phyloP scores from a whole-genome alignment of 2,113 vertebrate genomes.

The Perca fluviatilis region DNA sequence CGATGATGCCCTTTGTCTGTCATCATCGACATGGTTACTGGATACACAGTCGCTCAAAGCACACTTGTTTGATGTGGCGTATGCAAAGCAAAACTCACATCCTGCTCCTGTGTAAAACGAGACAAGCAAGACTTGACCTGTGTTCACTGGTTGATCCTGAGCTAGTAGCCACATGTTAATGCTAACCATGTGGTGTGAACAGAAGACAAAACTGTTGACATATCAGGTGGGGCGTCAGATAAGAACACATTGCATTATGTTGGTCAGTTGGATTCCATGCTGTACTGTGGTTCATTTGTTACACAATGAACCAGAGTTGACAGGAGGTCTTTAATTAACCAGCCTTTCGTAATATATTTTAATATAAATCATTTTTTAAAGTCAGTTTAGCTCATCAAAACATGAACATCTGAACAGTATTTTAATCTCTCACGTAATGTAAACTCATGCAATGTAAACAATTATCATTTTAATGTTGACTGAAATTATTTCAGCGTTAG shows the following conservation, averaged over 20 bases:
- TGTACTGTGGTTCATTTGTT: background rate
- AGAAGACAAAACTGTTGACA: conserved; percentile 52
- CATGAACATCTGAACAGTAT: background rate
- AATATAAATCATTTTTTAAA: background rate
- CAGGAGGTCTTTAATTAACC: background rate
- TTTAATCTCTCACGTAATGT: background rate
- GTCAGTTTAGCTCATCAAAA: too few species aligned
- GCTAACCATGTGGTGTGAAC: background rate
- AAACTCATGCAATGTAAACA: conserved; percentile 6
- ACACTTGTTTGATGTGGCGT: background rate
- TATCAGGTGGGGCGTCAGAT: conserved; percentile 30
- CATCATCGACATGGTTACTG: background rate
- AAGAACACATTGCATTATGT: background rate
- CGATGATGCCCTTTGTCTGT: background rate
- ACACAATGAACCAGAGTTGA: too few species aligned
- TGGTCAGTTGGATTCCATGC: background rate
- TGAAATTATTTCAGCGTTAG: background rate
- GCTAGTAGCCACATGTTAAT: conserved; percentile 28
- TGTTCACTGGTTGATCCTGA: conserved; percentile 22
- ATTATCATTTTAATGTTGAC: conserved; percentile 18
- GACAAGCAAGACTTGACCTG: background rate
- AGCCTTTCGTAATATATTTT: background rate
- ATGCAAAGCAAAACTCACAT: conserved; percentile 44
- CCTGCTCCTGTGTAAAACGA: conserved; percentile 28
- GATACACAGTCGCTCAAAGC: background rate